A percentile compares a stretch with the other conserved stretches of the same genome.
Conservation (phyloP, 2,113 vertebrate genomes). For the Nettapus auritus region DNA sequence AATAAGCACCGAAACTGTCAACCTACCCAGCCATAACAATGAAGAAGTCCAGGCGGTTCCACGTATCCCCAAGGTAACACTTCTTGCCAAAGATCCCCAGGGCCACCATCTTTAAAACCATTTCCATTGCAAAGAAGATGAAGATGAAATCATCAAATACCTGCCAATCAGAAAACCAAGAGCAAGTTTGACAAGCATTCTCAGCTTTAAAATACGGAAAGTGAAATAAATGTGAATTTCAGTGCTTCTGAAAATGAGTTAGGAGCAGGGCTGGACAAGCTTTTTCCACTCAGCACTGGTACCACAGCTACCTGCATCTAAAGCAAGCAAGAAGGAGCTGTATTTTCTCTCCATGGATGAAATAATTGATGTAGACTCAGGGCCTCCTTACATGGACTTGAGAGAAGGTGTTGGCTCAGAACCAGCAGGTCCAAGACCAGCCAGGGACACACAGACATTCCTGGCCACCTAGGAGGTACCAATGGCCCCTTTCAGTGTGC, state of each 20-base stretch:
- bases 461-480: not conserved
- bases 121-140: constrained; percentile 96
- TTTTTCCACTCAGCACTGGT: not conserved
- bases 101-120: constrained; percentile 98
- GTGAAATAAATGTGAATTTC: not conserved
- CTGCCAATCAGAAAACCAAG: constrained; percentile 54
- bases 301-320: not conserved
- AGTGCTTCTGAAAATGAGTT: not conserved
- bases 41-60: constrained; percentile 98
- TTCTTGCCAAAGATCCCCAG: constrained; percentile 95
- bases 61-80: constrained; percentile 96
- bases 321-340: not conserved
- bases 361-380: not conserved
- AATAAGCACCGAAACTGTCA: not conserved
- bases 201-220: not conserved
- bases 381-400: not conserved
- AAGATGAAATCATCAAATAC: constrained; percentile 86
- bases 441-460: not conserved
- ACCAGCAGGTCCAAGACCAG: not conserved
- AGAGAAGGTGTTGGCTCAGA: not conserved
- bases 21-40: constrained; percentile 98
- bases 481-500: not conserved
- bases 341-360: not conserved
- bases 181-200: not conserved
- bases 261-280: not conserved